Evolutionary conservation across 2,113 vertebrate genomes (phyloP).

Genomic region (Halichoeres trimaculatus): DNA sequence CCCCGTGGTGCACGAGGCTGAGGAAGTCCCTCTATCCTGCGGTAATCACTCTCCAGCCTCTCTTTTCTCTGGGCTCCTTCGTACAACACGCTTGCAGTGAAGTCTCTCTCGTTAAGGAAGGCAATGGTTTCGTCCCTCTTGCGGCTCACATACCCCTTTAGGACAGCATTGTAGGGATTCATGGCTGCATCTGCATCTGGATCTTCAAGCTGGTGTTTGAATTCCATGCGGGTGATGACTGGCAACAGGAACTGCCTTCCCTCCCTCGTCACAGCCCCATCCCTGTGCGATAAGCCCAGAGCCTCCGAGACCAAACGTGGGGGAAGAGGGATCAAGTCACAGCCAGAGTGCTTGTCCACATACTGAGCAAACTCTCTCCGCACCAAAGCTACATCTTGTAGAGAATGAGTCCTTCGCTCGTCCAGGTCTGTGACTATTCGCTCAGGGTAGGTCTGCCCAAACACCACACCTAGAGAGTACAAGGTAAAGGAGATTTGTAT

Average conservation of each 20-base stretch:
- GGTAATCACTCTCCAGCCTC: constrained; percentile 69
- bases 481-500: not conserved
- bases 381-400: constrained; percentile 77
- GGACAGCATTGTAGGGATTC: constrained; percentile 79
- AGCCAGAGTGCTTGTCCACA: constrained; percentile 77
- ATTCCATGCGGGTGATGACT: constrained; percentile 82
- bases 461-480: constrained; percentile 61
- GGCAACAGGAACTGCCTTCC: constrained; percentile 77
- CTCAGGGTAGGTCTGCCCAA: constrained; percentile 76
- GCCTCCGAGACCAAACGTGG: constrained; percentile 73
- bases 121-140: constrained; percentile 80
- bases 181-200: constrained; percentile 61
- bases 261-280: constrained; percentile 29
- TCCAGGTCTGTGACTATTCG: constrained; percentile 76
- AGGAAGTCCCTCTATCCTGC: constrained; percentile 76
- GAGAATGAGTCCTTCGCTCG: constrained; percentile 72
- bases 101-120: constrained; percentile 80
- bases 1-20: constrained; percentile 26
- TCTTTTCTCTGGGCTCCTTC: constrained; percentile 73
- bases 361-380: constrained; percentile 67
- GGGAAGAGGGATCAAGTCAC: constrained; percentile 79
- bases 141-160: constrained; percentile 81
- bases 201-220: constrained; percentile 77
- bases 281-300: constrained; percentile 50
- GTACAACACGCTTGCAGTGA: constrained; percentile 76